These are phyloP conservation scores for Dynastes hyllus DNA, from an alignment of 2,888 invertebrate genomes.

Conservation along the genomic window DNA sequence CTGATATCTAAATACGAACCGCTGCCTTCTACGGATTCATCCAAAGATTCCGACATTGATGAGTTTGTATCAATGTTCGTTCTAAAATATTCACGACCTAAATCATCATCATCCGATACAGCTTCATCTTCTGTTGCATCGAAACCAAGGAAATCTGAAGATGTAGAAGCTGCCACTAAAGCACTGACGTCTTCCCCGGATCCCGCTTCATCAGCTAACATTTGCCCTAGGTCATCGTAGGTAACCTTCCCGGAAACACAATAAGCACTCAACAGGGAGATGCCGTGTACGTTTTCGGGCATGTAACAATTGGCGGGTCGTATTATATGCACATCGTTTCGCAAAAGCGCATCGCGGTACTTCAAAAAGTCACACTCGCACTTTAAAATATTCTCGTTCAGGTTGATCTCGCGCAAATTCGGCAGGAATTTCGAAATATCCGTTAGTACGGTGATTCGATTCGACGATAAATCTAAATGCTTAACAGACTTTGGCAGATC, in stretches of 20 bases:
- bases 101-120: conserved; percentile 51
- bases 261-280: conserved; percentile 56
- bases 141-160: conserved; percentile 2
- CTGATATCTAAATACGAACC: conserved; percentile 24
- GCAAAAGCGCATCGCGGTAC: conserved; percentile 75
- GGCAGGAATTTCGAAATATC: conserved; percentile 74
- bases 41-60: conserved; percentile 5
- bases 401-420: conserved; percentile 77
- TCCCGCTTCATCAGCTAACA: conserved; percentile 49
- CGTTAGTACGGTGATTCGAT: conserved; percentile 76
- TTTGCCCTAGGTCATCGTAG: conserved; percentile 44
- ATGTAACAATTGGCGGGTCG: conserved; percentile 64
- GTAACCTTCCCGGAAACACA: conserved; percentile 50
- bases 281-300: conserved; percentile 62
- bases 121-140: conserved; percentile 25
- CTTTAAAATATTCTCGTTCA: conserved; percentile 80
- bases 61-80: conserved; percentile 16
- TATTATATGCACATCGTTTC: conserved; percentile 62
- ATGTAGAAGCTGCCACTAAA: background rate
- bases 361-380: conserved; percentile 82
- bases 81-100: conserved; percentile 51
- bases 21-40: conserved; percentile 41
- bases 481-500: conserved; percentile 65
- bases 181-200: conserved; percentile 46
- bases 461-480: conserved; percentile 77